phyloP scores from a whole-genome alignment of 1,140 invertebrate species.

The Archivesica marissinica region DNA sequence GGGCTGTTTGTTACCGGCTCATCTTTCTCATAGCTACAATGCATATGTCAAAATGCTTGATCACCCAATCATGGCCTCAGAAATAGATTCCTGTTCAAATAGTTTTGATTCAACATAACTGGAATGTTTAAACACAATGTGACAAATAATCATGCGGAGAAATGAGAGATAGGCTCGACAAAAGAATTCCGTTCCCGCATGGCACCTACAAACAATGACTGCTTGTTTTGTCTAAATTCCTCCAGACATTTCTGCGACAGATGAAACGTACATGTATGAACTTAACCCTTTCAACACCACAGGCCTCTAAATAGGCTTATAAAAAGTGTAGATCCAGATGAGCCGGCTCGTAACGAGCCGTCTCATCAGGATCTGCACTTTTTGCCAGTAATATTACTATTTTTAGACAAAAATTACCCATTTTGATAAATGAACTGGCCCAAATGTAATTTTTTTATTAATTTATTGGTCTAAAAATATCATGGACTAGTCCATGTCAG shows the following conservation, averaged over 20 bases:
- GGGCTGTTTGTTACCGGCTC: conserved; percentile 20
- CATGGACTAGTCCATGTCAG: no score
- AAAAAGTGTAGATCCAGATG: no score
- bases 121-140: conserved; percentile 32
- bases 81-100: conserved; percentile 56
- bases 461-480: no score
- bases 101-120: conserved; percentile 42
- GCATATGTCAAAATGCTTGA: conserved; percentile 50
- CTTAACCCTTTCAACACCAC: not conserved
- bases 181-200: conserved; percentile 41
- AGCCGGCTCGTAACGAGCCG: no score
- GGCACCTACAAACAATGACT: conserved; percentile 45
- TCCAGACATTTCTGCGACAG: no score
- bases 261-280: not conserved
- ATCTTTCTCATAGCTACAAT: conserved; percentile 37
- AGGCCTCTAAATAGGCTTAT: not conserved
- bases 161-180: conserved; percentile 32
- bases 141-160: conserved; percentile 55
- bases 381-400: no score
- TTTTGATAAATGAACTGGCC: no score
- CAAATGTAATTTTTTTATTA: no score
- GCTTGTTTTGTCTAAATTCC: no score
- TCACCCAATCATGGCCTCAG: conserved; percentile 22
- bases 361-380: no score
- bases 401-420: no score